Percentiles rank a stretch among this genome's conserved stretches.
These are phyloP conservation scores for Heliocidaris tuberculata DNA, from an alignment of 35 echinoderm and acorn worm species.

Conservation along the genomic window DNA sequence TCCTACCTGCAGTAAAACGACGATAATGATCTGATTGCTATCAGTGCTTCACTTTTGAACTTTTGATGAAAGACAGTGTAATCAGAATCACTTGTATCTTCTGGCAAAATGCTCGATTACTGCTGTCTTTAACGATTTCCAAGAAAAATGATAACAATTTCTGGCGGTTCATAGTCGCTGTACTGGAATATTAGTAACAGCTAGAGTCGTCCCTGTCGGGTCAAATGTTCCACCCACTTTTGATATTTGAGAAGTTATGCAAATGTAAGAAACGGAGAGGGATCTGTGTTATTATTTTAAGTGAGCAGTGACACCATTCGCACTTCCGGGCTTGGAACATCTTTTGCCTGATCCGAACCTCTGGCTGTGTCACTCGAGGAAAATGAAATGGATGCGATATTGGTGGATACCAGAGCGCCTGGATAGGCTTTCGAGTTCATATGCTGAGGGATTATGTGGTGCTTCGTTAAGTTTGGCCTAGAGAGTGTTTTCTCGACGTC, in stretches of 20 bases:
- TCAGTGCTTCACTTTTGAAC: no score
- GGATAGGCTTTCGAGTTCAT: background rate
- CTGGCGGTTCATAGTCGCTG: background rate
- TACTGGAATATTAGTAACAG: background rate
- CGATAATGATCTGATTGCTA: no score
- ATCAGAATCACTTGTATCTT: background rate
- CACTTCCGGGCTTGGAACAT: background rate
- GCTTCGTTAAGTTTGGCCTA: background rate
- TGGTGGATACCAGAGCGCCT: background rate
- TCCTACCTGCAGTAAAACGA: no score
- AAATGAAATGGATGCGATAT: slow-evolving; percentile 1
- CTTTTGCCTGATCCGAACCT: background rate
- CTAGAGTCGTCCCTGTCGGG: background rate
- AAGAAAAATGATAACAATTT: background rate
- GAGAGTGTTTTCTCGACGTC: background rate
- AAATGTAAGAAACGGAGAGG: background rate
- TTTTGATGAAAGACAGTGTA: no score
- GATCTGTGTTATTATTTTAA: slow-evolving; percentile 5
- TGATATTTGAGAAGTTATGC: background rate
- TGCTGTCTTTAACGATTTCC: background rate
- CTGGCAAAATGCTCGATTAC: background rate
- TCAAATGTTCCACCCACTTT: background rate
- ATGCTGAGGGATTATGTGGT: background rate
- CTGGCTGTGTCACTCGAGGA: background rate
- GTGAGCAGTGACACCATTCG: background rate